phyloP scores from a whole-genome alignment of 1,140 invertebrate genomes.

The Drosophila asahinai region DNA sequence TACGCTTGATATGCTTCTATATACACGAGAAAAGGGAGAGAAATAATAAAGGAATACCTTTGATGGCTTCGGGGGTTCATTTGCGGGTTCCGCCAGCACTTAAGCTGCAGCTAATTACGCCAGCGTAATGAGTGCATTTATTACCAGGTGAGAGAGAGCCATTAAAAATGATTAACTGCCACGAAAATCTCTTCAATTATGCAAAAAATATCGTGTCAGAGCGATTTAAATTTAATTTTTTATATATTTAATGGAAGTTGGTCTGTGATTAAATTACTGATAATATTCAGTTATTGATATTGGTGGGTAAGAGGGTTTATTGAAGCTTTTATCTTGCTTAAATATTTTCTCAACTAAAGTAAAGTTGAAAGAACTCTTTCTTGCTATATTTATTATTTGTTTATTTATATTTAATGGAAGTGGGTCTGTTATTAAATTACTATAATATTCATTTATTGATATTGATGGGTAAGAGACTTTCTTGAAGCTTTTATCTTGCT shows the following conservation, averaged over 20 bases:
- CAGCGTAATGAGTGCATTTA: conserved; percentile 63
- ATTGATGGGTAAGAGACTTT: conserved; percentile 1
- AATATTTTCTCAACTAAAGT: conserved; percentile 2
- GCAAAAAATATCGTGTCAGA: not conserved
- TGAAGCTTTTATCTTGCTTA: conserved; percentile 6
- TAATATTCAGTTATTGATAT: not conserved
- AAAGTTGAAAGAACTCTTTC: not conserved
- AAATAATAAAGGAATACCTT: conserved; percentile 39
- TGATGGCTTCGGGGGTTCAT: conserved; percentile 68
- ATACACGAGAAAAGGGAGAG: not conserved
- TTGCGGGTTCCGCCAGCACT: conserved; percentile 39
- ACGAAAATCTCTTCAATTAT: conserved; percentile 23
- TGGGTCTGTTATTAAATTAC: conserved; percentile 21
- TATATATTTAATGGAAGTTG: not conserved
- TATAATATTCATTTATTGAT: not conserved
- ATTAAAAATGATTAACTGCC: conserved; percentile 59
- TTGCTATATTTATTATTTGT: not conserved
- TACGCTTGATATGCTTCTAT: conserved; percentile 8
- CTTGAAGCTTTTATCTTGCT: not conserved
- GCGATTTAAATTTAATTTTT: conserved; percentile 16
- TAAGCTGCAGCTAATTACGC: conserved; percentile 73
- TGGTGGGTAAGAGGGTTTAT: conserved; percentile 1
- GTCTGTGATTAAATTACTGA: conserved; percentile 23
- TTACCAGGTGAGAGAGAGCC: conserved; percentile 39
- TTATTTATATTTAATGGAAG: not conserved